Conservation (phyloP, 2,888 invertebrate genomes). For the Heteromurus nitidus region DNA sequence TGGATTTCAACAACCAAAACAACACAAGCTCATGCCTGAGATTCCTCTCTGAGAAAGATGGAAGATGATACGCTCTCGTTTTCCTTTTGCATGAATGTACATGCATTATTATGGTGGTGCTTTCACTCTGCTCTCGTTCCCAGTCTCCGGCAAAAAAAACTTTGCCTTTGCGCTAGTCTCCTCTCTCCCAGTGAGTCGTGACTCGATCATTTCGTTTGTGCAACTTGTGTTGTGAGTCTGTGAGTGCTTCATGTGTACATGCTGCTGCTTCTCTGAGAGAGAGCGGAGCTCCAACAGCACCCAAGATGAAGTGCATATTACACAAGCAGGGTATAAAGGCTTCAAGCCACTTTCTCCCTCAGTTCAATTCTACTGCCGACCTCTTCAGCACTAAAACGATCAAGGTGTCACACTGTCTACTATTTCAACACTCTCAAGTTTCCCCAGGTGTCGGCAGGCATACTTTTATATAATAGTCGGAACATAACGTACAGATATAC, state of each 20-base stretch:
- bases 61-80: conserved; percentile 28
- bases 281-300: conserved; percentile 26
- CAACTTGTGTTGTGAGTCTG: conserved; percentile 1
- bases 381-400: conserved; percentile 45
- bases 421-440: conserved; percentile 37
- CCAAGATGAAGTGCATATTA: conserved; percentile 16
- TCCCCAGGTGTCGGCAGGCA: conserved; percentile 48
- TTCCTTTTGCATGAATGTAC: conserved; percentile 42
- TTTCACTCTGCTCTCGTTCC: not conserved
- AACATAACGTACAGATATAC: not conserved
- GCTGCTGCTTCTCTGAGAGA: not conserved
- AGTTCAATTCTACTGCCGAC: conserved; percentile 50
- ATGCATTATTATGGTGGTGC: conserved; percentile 28
- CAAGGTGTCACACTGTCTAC: conserved; percentile 41
- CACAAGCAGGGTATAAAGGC: conserved; percentile 30
- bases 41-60: conserved; percentile 34
- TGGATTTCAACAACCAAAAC: conserved; percentile 21
- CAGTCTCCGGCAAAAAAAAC: conserved; percentile 6
- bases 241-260: not conserved
- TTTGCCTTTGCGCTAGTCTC: conserved; percentile 6
- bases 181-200: conserved; percentile 26
- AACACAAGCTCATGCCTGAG: conserved; percentile 32
- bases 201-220: conserved; percentile 38
- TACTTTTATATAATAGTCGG: not conserved
- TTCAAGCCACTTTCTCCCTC: conserved; percentile 34